Evolutionary conservation across 2,888 invertebrate species (phyloP).

Genomic region (Hetaerina titia): DNA sequence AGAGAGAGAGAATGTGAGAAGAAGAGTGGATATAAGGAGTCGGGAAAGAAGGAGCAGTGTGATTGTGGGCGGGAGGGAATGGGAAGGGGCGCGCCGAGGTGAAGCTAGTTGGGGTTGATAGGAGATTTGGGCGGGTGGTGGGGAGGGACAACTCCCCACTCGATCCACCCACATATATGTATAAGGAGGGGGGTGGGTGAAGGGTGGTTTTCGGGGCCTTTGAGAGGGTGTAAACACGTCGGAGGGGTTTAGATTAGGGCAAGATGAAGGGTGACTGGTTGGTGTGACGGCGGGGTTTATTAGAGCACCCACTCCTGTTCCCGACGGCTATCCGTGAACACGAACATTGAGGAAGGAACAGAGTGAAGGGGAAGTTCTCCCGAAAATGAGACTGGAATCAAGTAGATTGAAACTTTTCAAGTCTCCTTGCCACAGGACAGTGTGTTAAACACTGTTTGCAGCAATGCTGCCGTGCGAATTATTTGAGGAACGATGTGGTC

Average conservation of each 20-base stretch:
- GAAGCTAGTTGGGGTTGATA: slow-evolving; percentile 27
- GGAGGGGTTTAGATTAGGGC: background rate
- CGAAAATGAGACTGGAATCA: background rate
- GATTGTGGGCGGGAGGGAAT: background rate
- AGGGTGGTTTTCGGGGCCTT: background rate
- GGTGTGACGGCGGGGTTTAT: background rate
- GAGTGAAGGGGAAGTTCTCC: background rate
- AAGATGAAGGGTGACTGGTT: background rate
- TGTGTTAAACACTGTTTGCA: too few species aligned
- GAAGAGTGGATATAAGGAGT: background rate
- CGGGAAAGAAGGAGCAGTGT: background rate
- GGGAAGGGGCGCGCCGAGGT: background rate
- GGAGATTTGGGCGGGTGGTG: background rate
- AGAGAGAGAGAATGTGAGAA: background rate
- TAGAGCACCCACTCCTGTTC: background rate
- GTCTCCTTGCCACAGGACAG: background rate
- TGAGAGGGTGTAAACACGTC: slow-evolving; percentile 18
- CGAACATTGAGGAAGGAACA: background rate
- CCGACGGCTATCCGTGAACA: background rate
- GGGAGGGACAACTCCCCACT: background rate
- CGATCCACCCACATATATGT: background rate
- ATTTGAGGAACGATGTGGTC: too few species aligned
- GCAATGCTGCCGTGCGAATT: too few species aligned
- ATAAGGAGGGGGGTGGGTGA: background rate
- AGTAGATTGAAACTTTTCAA: background rate